These are phyloP conservation scores for Poeciliopsis gracilis DNA, from an alignment of 2,797 vertebrate species.

Conservation along the genomic window DNA sequence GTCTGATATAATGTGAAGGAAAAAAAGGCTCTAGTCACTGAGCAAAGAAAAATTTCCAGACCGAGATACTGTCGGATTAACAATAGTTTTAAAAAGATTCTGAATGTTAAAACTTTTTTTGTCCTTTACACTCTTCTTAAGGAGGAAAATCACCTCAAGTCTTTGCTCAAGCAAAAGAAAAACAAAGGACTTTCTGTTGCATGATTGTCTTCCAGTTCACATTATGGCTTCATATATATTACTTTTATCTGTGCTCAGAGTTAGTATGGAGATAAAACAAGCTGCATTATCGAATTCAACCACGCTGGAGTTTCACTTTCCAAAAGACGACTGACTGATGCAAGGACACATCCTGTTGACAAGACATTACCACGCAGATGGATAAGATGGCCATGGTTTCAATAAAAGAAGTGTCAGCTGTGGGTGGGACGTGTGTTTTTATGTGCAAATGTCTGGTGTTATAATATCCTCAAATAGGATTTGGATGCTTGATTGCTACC, in stretches of 20 bases:
- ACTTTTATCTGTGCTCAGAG: constrained; percentile 34
- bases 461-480: constrained; percentile 41
- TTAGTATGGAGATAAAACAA: constrained; percentile 39
- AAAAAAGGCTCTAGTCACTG: background rate
- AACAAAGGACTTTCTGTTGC: background rate
- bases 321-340: constrained; percentile 43
- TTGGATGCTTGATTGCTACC: constrained; percentile 61
- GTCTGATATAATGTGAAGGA: background rate
- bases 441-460: constrained; percentile 30
- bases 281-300: constrained; percentile 10
- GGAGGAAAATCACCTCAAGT: constrained; percentile 10
- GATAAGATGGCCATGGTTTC: constrained; percentile 17
- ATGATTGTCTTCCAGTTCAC: background rate
- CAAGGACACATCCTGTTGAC: constrained; percentile 57
- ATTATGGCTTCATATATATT: constrained; percentile 34
- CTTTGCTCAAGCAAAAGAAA: background rate
- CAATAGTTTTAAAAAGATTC: constrained; percentile 9
- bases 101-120: constrained; percentile 21
- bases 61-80: constrained; percentile 5
- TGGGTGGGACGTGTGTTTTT: constrained; percentile 20
- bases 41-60: background rate
- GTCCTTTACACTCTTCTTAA: background rate
- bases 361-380: constrained; percentile 33
- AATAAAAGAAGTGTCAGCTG: constrained; percentile 35
- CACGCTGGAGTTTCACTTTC: constrained; percentile 4